Conservation (phyloP, 2,888 invertebrate species). For the Calliphora vomitoria region DNA sequence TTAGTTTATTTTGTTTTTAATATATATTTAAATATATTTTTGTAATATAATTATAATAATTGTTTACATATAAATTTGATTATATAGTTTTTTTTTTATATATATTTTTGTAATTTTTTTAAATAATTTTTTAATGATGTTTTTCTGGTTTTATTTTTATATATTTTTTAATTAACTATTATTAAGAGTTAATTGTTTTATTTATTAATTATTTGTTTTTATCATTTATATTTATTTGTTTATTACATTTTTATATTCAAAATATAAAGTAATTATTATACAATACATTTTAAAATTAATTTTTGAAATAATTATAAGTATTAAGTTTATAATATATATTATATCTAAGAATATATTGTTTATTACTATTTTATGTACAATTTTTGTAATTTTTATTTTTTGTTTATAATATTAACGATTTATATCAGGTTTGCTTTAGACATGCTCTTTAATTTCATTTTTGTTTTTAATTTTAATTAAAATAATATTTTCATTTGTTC, state of each 20-base stretch:
- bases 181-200: background rate
- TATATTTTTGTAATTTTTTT: slow-evolving; percentile 34
- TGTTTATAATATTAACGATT: slow-evolving; percentile 5
- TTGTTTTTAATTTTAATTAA: slow-evolving; percentile 3
- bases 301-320: background rate
- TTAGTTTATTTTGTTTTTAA: slow-evolving; percentile 17
- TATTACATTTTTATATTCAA: too few species aligned
- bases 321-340: slow-evolving; percentile 39
- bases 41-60: slow-evolving; percentile 52
- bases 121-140: slow-evolving; percentile 26
- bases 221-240: background rate
- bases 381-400: background rate
- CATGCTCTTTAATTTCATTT: slow-evolving; percentile 25
- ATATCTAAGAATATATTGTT: slow-evolving; percentile 23
- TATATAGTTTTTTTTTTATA: slow-evolving; percentile 57
- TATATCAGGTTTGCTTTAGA: slow-evolving; percentile 48
- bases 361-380: slow-evolving; percentile 26
- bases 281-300: slow-evolving; percentile 10
- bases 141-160: slow-evolving; percentile 13
- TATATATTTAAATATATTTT: slow-evolving; percentile 27
- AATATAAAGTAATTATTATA: slow-evolving; percentile 2
- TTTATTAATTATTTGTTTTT: background rate
- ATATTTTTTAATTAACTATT: slow-evolving; percentile 35
- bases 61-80: slow-evolving; percentile 74
- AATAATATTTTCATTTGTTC: background rate